Conservation (phyloP, 1,140 invertebrate species). For the Aphis craccivora region DNA sequence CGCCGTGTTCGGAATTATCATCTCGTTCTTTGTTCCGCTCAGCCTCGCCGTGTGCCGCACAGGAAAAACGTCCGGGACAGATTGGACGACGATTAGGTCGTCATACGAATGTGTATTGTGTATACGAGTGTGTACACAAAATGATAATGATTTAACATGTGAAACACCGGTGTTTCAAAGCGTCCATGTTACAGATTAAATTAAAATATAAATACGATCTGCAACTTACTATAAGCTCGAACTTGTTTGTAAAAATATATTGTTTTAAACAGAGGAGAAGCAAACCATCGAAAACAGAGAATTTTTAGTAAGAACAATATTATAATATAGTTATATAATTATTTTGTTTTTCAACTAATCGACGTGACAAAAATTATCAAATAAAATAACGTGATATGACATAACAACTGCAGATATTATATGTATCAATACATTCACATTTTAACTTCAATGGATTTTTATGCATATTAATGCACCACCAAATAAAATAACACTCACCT, state of each 20-base stretch:
- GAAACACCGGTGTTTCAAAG: background rate
- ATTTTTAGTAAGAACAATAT: too few species aligned
- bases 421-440: background rate
- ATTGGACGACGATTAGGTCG: background rate
- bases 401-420: background rate
- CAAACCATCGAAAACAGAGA: background rate
- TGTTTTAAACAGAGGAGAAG: background rate
- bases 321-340: background rate
- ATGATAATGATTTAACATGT: background rate
- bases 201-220: too few species aligned
- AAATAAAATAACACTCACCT: too few species aligned
- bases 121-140: background rate
- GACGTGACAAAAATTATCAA: background rate
- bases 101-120: too few species aligned
- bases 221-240: background rate
- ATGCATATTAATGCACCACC: background rate
- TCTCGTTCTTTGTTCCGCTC: background rate
- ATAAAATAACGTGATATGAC: too few species aligned
- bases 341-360: background rate
- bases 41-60: too few species aligned
- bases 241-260: background rate
- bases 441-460: background rate
- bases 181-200: background rate
- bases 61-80: background rate
- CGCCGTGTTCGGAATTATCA: background rate